Base-by-base conservation (phyloP, 2,797 vertebrate species). In the Neostethus bicornis region DNA sequence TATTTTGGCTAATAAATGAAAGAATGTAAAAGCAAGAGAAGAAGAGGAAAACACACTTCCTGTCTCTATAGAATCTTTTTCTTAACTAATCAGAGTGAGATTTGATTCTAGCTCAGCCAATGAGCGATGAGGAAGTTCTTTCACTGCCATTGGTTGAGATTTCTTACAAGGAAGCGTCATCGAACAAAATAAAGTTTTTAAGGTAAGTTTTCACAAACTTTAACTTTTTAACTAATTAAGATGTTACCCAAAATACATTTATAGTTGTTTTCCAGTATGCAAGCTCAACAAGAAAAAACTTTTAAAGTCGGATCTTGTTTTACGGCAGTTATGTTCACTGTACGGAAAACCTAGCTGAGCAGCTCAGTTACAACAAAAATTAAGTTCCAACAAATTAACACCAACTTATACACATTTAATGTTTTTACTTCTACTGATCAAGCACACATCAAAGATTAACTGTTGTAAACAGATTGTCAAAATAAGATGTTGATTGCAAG, bases 101-200 rank as follows among this genome's bases (percentile, higher is more conserved):
- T 4, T 26, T 49, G n/a, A 4, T 46, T 44, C n/a, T 9, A 0
- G 14, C 7, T 55, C 46, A 79, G 51, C 91, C 90, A 92, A 92
- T 92, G 50, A 57, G 46, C 64, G 44, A 20, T 11, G 34, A 24
- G 28, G 4, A 57, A 21, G 37, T 21, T 26, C 10, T 52, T 34
- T 58, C 52, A 8, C 73, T 31, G 42, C 59, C 59, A 55, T 77
- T 87, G 79, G 85, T 79, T 66, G 81, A 85, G 66, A 66, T 44
- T 62, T 53, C 9, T 13, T 23, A 76, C 39, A 21, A 77, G 86
- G 87, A 87, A 89, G 79, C 59, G 52, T 75, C 60, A 44, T 16
- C 54, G 83, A 83, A 70, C 70, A 75, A 63, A 64, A 70, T 62
- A 67, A 85, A 84, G 79, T 89, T 89, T 37, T 70, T 42, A 28